Percentiles rank a stretch among this genome's conserved stretches.
Conservation (phyloP, 2,797 vertebrate species). For the Buphagus erythrorhynchus region DNA sequence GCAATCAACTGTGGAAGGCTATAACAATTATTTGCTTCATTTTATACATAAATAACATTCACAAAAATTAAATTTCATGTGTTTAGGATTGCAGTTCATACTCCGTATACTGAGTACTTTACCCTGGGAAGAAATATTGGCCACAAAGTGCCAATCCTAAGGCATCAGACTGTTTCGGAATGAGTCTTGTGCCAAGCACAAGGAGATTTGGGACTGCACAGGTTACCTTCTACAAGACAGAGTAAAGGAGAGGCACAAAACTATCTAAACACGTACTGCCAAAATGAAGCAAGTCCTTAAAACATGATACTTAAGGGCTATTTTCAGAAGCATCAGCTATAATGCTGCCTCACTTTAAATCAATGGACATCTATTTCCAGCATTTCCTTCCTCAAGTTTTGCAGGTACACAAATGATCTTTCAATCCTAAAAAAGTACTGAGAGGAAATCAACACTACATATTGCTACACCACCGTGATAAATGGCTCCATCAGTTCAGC, state of each 20-base stretch:
- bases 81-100: background rate
- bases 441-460: background rate
- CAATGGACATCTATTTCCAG: background rate
- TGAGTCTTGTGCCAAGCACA: background rate
- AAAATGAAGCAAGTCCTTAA: background rate
- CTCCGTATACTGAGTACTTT: background rate
- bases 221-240: background rate
- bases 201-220: background rate
- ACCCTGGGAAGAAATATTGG: background rate
- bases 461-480: background rate
- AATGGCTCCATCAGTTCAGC: background rate
- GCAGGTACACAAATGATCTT: background rate
- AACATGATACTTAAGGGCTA: background rate
- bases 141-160: background rate
- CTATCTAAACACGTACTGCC: background rate
- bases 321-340: background rate
- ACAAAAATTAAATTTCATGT: background rate
- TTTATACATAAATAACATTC: background rate
- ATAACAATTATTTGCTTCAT: background rate
- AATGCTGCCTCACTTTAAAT: background rate
- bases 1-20: background rate
- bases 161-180: background rate
- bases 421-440: background rate
- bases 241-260: background rate
- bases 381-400: background rate